These are phyloP conservation scores for Oncopeltus fasciatus DNA, from an alignment of 1,140 invertebrate genomes.

Conservation along the genomic window DNA sequence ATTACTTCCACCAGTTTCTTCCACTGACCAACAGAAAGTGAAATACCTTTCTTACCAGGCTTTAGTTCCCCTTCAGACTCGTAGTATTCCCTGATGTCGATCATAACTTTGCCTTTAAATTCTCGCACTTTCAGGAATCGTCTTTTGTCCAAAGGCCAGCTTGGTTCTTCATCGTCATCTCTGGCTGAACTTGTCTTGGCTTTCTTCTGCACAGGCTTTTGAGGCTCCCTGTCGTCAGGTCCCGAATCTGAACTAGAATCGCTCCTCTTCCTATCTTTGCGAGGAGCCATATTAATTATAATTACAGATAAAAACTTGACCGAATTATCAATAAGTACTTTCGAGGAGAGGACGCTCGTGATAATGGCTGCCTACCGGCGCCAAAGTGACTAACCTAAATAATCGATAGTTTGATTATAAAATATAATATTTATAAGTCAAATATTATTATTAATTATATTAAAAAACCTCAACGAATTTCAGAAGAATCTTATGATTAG, in stretches of 20 bases:
- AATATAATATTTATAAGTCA: too few species aligned
- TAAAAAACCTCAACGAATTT: too few species aligned
- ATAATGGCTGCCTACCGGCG: too few species aligned
- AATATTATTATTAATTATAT: too few species aligned
- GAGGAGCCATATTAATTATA: not conserved
- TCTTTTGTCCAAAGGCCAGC: slow-evolving; percentile 34
- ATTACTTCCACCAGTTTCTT: slow-evolving; percentile 17
- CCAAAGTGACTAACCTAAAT: too few species aligned
- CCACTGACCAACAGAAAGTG: slow-evolving; percentile 19
- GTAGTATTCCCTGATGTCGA: slow-evolving; percentile 45
- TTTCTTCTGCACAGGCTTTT: not conserved
- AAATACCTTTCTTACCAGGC: slow-evolving; percentile 41
- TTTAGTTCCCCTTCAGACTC: slow-evolving; percentile 36
- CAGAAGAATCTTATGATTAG: too few species aligned
- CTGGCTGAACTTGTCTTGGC: not conserved
- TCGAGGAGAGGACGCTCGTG: too few species aligned
- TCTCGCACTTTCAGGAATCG: slow-evolving; percentile 38
- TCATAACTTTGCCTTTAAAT: slow-evolving; percentile 37
- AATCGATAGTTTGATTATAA: too few species aligned
- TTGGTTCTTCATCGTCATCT: slow-evolving; percentile 26
- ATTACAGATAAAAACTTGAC: too few species aligned
- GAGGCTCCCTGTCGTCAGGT: not conserved
- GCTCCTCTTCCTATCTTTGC: not conserved
- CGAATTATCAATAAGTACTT: too few species aligned
- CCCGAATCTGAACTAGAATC: not conserved